phyloP scores from a whole-genome alignment of 2,113 vertebrate genomes.

The Garra rufa region DNA sequence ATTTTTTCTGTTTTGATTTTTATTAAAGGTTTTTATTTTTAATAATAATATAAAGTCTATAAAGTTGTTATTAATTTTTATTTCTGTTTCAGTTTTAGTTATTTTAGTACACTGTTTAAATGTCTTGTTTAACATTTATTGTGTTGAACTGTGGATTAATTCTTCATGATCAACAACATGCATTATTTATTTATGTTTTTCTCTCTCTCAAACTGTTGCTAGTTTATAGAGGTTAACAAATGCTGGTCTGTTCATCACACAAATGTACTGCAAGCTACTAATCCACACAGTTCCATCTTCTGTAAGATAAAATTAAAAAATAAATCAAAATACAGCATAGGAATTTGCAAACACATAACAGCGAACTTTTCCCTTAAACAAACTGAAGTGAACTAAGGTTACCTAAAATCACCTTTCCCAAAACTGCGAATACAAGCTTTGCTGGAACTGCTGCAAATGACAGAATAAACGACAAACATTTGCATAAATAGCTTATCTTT shows the following conservation, averaged over 20 bases:
- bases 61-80: too few relatives aligned
- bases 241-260: not conserved
- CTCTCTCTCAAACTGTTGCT: too few relatives aligned
- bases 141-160: too few relatives aligned
- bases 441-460: conserved; percentile 13
- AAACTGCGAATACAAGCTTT: not conserved
- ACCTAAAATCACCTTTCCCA: conserved; percentile 12
- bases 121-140: too few relatives aligned
- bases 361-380: not conserved
- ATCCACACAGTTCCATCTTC: not conserved
- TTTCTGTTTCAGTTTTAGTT: too few relatives aligned
- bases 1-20: too few relatives aligned
- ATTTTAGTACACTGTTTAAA: too few relatives aligned
- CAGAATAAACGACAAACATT: conserved; percentile 51
- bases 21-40: too few relatives aligned
- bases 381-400: not conserved
- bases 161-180: too few relatives aligned
- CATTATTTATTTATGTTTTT: too few relatives aligned
- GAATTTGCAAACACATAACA: not conserved
- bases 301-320: too few relatives aligned
- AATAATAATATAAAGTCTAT: too few relatives aligned
- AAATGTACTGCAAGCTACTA: not conserved
- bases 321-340: not conserved
- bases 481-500: conserved; percentile 73
- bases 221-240: not conserved